phyloP scores from a whole-genome alignment of 2,888 invertebrate species.

The Drosophila meridiana region DNA sequence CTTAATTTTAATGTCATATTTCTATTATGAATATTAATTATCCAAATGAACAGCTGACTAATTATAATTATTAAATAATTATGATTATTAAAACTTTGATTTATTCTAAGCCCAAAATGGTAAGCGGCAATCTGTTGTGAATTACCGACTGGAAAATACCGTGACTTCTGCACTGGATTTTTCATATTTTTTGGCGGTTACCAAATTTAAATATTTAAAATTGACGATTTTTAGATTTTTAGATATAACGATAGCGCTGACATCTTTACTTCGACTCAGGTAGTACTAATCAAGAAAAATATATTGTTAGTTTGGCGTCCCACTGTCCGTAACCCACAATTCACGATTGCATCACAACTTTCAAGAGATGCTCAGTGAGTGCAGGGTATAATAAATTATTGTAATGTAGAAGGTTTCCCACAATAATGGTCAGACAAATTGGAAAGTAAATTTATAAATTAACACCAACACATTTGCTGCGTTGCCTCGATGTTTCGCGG shows the following conservation, averaged over 20 bases:
- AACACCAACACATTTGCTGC: slow-evolving; percentile 1
- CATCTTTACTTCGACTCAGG: neutral
- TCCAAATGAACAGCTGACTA: too few relatives aligned
- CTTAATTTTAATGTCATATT: too few relatives aligned
- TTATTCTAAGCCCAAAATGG: too few relatives aligned
- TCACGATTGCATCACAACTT: neutral
- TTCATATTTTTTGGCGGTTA: neutral
- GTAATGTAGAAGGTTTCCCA: slow-evolving; percentile 1
- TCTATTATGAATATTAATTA: too few relatives aligned
- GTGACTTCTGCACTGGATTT: too few relatives aligned
- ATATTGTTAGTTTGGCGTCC: neutral
- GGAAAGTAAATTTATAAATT: slow-evolving; percentile 18
- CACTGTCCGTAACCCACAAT: too few relatives aligned
- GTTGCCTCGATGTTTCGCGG: slow-evolving; percentile 1
- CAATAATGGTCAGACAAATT: slow-evolving; percentile 14
- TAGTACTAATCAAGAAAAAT: neutral
- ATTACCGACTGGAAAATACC: neutral
- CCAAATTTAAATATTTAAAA: neutral
- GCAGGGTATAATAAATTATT: neutral
- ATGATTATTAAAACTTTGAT: neutral
- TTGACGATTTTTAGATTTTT: neutral
- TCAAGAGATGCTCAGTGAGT: neutral
- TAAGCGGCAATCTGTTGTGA: neutral
- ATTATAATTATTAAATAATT: neutral
- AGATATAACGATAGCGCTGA: neutral